Evolutionary conservation across 2,797 vertebrate species (phyloP).

Genomic region (Coendou prehensilis): DNA sequence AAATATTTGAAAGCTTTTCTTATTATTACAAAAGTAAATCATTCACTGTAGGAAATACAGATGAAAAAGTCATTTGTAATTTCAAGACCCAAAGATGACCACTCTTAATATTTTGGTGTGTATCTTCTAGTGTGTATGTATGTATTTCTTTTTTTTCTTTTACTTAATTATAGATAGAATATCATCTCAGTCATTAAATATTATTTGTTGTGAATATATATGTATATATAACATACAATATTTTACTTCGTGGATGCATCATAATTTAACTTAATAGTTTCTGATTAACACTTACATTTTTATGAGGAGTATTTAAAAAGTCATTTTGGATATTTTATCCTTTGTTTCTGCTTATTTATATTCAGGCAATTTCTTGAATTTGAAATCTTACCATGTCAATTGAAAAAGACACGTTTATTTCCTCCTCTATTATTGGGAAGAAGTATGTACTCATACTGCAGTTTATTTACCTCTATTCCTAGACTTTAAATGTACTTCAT

Average conservation of each 20-base stretch:
- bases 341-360: constrained; percentile 36
- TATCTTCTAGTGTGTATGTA: constrained; percentile 58
- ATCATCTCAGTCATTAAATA: constrained; percentile 42
- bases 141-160: constrained; percentile 39
- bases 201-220: constrained; percentile 49
- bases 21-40: constrained; percentile 57
- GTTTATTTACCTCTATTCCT: constrained; percentile 40
- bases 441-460: constrained; percentile 40
- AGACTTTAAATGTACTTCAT: constrained; percentile 22
- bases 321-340: constrained; percentile 44
- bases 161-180: constrained; percentile 36
- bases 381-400: constrained; percentile 25
- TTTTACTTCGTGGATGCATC: background rate
- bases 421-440: constrained; percentile 23
- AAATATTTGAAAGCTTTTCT: constrained; percentile 69
- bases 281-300: constrained; percentile 34
- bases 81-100: constrained; percentile 1
- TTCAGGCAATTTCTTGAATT: constrained; percentile 33
- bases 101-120: constrained; percentile 41
- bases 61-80: constrained; percentile 41
- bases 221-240: background rate
- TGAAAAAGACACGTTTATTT: constrained; percentile 45
- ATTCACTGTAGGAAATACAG: constrained; percentile 55
- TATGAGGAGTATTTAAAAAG: constrained; percentile 43
- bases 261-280: constrained; percentile 38